These are phyloP conservation scores for Macropis europaea DNA, from an alignment of 2,888 invertebrate species.

Conservation along the genomic window DNA sequence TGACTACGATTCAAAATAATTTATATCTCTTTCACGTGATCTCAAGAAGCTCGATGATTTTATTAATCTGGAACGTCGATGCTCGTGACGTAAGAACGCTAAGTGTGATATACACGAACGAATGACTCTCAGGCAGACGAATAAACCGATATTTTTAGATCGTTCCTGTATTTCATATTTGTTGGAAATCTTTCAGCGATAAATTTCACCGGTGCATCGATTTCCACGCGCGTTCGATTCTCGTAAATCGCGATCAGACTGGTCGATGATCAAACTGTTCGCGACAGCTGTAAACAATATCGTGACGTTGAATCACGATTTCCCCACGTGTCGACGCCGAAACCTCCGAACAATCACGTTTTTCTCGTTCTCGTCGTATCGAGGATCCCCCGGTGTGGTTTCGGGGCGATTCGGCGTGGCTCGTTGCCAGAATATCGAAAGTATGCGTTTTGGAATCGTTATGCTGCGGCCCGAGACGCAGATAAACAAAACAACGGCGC, in stretches of 20 bases:
- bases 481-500: conserved; percentile 20
- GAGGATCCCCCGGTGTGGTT: conserved; percentile 8
- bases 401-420: conserved; percentile 24
- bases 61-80: too few relatives aligned
- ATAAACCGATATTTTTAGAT: conserved; percentile 24
- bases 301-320: conserved; percentile 13
- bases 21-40: too few relatives aligned
- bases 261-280: conserved; percentile 44
- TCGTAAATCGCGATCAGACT: conserved; percentile 12
- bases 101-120: too few relatives aligned
- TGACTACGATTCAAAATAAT: too few relatives aligned
- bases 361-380: conserved; percentile 26
- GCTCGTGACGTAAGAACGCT: too few relatives aligned
- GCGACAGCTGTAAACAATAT: conserved; percentile 44
- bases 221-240: neutral
- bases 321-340: conserved; percentile 34
- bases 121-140: neutral
- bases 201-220: neutral
- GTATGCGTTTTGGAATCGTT: conserved; percentile 13
- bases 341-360: conserved; percentile 28
- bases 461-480: neutral
- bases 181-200: conserved; percentile 24
- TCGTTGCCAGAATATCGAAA: conserved; percentile 40
- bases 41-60: too few relatives aligned
- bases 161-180: neutral